Conservation (phyloP, 2,888 invertebrate species). For the Cremastinae sp. region DNA sequence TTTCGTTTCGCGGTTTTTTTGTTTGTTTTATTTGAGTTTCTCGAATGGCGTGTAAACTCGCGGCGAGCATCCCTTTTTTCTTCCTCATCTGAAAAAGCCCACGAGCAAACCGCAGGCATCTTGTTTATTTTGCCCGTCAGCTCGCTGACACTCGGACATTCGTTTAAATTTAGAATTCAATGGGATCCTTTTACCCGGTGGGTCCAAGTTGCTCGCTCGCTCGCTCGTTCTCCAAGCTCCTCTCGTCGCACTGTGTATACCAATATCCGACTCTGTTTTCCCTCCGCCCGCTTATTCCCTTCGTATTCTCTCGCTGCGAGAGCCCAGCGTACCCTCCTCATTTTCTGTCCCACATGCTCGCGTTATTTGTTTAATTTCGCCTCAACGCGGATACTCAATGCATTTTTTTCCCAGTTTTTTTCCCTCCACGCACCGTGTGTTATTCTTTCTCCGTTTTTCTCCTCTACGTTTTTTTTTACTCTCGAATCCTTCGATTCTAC, state of each 20-base stretch:
- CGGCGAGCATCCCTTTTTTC: conserved; percentile 49
- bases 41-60: conserved; percentile 23
- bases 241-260: conserved; percentile 72
- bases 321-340: conserved; percentile 49
- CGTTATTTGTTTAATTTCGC: conserved; percentile 59
- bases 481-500: conserved; percentile 32
- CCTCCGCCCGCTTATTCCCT: conserved; percentile 39
- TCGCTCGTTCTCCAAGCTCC: conserved; percentile 75
- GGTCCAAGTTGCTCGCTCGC: conserved; percentile 64
- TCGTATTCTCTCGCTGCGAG: conserved; percentile 49
- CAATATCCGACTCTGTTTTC: conserved; percentile 71
- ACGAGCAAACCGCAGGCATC: conserved; percentile 69
- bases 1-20: conserved; percentile 5
- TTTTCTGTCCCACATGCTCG: conserved; percentile 30
- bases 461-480: conserved; percentile 22
- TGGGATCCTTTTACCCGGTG: conserved; percentile 79
- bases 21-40: conserved; percentile 45
- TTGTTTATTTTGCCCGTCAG: conserved; percentile 79
- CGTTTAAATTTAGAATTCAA: conserved; percentile 81
- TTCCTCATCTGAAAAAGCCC: conserved; percentile 62
- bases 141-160: conserved; percentile 77
- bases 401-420: conserved; percentile 37
- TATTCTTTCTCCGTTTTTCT: conserved; percentile 32
- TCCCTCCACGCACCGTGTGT: conserved; percentile 9
- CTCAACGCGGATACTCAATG: conserved; percentile 60